Base-by-base conservation (phyloP, 2,888 invertebrate genomes). In the Agonopterix alstromeriana region DNA sequence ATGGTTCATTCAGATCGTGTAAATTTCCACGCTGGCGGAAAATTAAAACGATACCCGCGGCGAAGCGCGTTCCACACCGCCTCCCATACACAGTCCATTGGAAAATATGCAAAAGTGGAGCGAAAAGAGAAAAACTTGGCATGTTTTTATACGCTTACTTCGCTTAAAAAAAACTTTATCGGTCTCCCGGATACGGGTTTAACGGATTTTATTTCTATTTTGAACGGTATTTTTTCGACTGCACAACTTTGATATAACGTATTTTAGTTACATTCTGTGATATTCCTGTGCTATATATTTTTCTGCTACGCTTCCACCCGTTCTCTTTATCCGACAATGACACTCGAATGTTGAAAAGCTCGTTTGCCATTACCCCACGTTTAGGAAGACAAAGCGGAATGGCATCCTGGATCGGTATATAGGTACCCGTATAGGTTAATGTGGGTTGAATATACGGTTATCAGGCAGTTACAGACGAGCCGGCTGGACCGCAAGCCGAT, bases 11-110 rank as follows among this genome's bases (percentile, higher is more conserved):
- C 79, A 69, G 71, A 73, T 73, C 72, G 78, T 78, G 78, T 82
- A 82, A 76, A 84, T 82, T 82, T 82, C 69, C 77, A 73, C 69
- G 68, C 71, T 65, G 68, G 81, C 88, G 88, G 88, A 88, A 88
- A 88, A 88, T 88, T 87, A 87, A 87, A 87, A 88, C 76, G 77
- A 71, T 76, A 78, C 87, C 85, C 82, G 79, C 60, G 81, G 87
- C 86, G 70, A 59, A 56, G 56, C 52, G 53, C 60, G 59, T 53
- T 53, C 56, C 62, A 46, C 41, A 46, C 51, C 50, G 46, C 54
- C 55, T 59, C 36, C 27, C 52, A 55, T 54, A 60, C 55, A 60
- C 51, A 53, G 54, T 53, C 64, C 66, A 42, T 42, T 42, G 72
- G 68, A 56, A 64, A 73, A 74, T 74, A 76, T 72, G 64, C 63